phyloP scores from a whole-genome alignment of 2,113 vertebrate species.

The Tragelaphus buxtoni region DNA sequence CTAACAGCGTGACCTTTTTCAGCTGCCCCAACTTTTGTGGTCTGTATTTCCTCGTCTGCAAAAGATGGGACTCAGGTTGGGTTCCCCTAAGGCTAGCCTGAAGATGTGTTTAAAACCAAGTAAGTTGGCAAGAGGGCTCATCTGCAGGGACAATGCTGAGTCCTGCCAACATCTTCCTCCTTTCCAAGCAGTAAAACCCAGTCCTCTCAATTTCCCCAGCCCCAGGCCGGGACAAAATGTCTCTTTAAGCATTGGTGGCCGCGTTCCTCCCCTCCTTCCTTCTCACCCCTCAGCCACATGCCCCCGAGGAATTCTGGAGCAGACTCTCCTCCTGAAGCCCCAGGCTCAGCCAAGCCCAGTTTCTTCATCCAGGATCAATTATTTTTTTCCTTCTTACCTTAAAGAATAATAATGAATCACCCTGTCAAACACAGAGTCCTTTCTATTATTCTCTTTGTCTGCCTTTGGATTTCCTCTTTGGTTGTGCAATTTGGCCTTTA shows the following conservation, averaged over 20 bases:
- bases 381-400: constrained; percentile 44
- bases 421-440: constrained; percentile 26
- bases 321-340: background rate
- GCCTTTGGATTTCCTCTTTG: constrained; percentile 58
- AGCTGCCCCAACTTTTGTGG: background rate
- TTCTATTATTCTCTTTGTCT: constrained; percentile 42
- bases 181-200: background rate
- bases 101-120: background rate
- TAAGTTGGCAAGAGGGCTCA: background rate
- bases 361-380: constrained; percentile 64
- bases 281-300: background rate
- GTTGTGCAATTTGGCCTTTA: constrained; percentile 61
- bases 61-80: background rate
- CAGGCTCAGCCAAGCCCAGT: constrained; percentile 30
- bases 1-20: background rate
- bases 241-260: background rate
- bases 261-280: background rate
- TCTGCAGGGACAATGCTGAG: background rate
- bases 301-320: constrained; percentile 32
- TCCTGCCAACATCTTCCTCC: background rate
- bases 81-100: background rate
- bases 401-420: constrained; percentile 59
- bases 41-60: background rate
- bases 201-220: background rate
- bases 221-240: background rate